These are phyloP conservation scores for Dendroctonus ponderosae DNA, from an alignment of 1,140 invertebrate species.

Conservation along the genomic window DNA sequence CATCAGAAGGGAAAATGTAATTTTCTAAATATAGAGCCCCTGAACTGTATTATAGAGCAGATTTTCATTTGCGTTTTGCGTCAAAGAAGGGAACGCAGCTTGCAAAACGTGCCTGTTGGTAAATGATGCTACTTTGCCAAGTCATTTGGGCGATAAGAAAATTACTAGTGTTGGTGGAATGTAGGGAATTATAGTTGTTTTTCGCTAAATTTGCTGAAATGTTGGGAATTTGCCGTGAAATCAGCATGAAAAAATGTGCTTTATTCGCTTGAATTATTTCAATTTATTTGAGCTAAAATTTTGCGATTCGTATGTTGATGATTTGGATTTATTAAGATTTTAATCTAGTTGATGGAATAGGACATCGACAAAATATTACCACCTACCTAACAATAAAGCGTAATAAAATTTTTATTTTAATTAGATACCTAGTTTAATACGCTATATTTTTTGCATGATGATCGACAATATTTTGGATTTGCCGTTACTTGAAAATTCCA, in stretches of 20 bases:
- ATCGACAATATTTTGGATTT: neutral
- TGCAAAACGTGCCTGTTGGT: slow-evolving; percentile 14
- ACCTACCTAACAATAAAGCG: neutral
- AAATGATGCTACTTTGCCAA: slow-evolving; percentile 26
- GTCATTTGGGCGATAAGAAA: slow-evolving; percentile 20
- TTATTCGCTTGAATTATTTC: too few relatives aligned
- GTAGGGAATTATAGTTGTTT: slow-evolving; percentile 12
- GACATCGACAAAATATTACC: neutral
- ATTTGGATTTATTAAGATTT: neutral
- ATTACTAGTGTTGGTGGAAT: slow-evolving; percentile 13
- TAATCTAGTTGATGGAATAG: neutral
- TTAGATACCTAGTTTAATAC: too few relatives aligned
- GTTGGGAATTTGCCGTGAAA: neutral
- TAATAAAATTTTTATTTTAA: too few relatives aligned
- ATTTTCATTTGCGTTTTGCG: slow-evolving; percentile 25
- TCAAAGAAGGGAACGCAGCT: slow-evolving; percentile 2
- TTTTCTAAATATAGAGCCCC: slow-evolving; percentile 5
- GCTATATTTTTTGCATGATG: too few relatives aligned
- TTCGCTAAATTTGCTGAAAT: neutral
- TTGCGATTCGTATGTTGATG: neutral
- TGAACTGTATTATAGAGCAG: slow-evolving; percentile 19
- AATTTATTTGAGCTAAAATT: neutral
- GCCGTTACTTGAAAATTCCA: neutral
- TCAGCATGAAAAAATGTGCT: neutral
- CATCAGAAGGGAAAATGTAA: neutral